phyloP scores from a whole-genome alignment of 2,888 invertebrate genomes.

The Tetanocera ferruginea region DNA sequence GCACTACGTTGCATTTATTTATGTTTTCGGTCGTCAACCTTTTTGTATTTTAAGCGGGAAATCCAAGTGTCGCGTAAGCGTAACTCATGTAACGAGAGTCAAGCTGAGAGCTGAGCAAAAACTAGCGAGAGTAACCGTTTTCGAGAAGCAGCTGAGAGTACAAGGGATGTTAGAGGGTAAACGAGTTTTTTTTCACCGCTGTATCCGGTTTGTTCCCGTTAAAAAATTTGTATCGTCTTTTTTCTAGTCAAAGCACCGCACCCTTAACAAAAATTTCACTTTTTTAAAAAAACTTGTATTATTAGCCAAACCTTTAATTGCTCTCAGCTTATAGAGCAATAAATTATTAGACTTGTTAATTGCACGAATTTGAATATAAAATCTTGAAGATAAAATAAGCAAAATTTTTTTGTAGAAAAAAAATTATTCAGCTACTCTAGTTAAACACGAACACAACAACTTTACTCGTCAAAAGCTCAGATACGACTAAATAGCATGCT shows the following conservation, averaged over 20 bases:
- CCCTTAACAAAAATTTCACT: neutral
- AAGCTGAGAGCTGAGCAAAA: conserved; percentile 23
- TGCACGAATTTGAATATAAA: neutral
- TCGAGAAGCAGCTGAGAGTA: conserved; percentile 11
- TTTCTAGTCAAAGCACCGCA: neutral
- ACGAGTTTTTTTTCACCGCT: conserved; percentile 27
- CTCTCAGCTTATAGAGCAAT: neutral
- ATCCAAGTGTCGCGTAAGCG: conserved; percentile 47
- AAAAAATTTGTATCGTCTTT: conserved; percentile 1
- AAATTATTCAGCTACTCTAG: neutral
- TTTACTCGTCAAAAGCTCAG: conserved; percentile 56
- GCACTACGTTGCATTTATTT: conserved; percentile 48
- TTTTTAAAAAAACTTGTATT: too few species aligned
- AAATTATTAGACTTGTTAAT: too few species aligned
- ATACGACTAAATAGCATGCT: conserved; percentile 50
- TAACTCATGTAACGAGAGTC: neutral
- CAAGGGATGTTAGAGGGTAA: conserved; percentile 37
- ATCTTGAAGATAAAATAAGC: neutral
- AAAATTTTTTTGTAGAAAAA: neutral
- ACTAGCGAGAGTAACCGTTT: conserved; percentile 19
- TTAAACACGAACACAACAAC: conserved; percentile 48
- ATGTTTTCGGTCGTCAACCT: conserved; percentile 60
- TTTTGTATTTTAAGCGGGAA: conserved; percentile 57
- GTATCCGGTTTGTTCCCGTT: neutral
- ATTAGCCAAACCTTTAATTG: neutral